Base-by-base conservation (phyloP, 2,113 vertebrate species). In the Alaudala cheleensis region DNA sequence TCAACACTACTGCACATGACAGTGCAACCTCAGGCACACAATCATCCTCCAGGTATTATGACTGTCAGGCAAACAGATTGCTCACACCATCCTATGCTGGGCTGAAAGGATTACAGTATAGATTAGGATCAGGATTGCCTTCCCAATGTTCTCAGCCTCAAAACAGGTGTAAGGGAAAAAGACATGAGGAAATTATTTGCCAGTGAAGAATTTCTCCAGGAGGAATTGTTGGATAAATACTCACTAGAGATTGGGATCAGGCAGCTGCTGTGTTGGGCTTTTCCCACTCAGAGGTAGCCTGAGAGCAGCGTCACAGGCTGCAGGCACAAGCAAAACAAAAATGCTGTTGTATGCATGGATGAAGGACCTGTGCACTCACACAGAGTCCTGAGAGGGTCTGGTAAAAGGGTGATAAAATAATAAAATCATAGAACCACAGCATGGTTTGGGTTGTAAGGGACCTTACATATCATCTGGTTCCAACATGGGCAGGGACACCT, bases 91-190 rank as follows among this genome's bases (percentile, higher is more conserved):
- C 70, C 83, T 49, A 13, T 71, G 49, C 72, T 90, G 1, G 20
- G 45, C 51, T 85, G 86, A 81, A 90, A 64, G 77, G 85, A 91
- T 90, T 92, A 90, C 78, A 62, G n/a, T 61, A 64, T 12, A 95
- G 94, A 96, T 95, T 95, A 88, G 39, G 85, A 93, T 96, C 87
- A 81, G 85, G 87, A 60, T 58, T 94, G 73, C 62, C 89, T 72
- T 92, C 88, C 50, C 23, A 79, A 88, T 8, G 4, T 88, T 74
- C 90, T 96, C 78, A 53, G 88, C 70, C 90, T 93, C 91, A 91
- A 81, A 96, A 92, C 87, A 95, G 82, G 80, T 95, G 85, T 77
- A 91, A 77, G 57, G 64, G 78, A 47, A 86, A 93, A 94, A 60
- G 69, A 85, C 47, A 57, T 64, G 81, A 86, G n/a, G 76, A 81